These are phyloP conservation scores for Cylindroiulus punctatus DNA, from an alignment of 2,888 invertebrate species.

Conservation along the genomic window DNA sequence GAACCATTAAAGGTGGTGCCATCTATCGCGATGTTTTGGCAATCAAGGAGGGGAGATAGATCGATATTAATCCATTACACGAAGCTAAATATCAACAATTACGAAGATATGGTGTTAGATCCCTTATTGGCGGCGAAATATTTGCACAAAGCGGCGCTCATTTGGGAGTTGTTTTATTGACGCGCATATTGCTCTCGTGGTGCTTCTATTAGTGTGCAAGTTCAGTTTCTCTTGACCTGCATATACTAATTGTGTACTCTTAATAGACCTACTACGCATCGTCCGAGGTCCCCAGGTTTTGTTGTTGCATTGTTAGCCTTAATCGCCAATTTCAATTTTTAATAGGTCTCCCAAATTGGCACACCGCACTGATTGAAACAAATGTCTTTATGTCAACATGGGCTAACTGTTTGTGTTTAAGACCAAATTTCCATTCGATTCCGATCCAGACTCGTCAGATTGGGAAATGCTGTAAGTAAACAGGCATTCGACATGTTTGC, in stretches of 20 bases:
- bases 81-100: slow-evolving; percentile 15
- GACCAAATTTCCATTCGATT: neutral
- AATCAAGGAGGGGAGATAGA: neutral
- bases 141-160: neutral
- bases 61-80: slow-evolving; percentile 29
- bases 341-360: neutral
- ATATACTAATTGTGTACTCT: neutral
- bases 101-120: neutral
- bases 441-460: no score
- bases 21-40: neutral
- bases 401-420: neutral
- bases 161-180: slow-evolving; percentile 15
- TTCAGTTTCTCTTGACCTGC: neutral
- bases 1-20: slow-evolving; percentile 12
- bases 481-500: no score
- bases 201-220: neutral
- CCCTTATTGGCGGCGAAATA: neutral
- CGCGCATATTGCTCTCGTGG: neutral
- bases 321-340: neutral
- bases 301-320: neutral
- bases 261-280: neutral
- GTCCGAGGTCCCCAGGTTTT: neutral
- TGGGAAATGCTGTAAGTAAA: no score
- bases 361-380: neutral
- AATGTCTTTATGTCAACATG: no score